These are phyloP conservation scores for Samia ricini DNA, from an alignment of 1,140 invertebrate species.

Conservation along the genomic window DNA sequence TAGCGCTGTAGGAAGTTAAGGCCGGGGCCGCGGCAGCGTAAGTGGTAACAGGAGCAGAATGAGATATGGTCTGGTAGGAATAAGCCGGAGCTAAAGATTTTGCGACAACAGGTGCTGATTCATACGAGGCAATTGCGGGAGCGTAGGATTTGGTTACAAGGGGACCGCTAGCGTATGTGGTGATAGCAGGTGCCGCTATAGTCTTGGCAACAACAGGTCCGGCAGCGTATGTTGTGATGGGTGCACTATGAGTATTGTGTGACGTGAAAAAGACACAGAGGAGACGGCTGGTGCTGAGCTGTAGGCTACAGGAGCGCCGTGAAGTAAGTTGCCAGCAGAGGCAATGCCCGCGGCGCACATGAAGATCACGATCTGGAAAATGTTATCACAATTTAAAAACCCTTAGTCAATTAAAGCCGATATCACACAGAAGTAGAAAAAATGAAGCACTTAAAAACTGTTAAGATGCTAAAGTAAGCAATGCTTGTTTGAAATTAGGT, in stretches of 20 bases:
- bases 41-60: background rate
- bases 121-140: background rate
- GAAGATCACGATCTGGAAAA: constrained; percentile 50
- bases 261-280: constrained; percentile 31
- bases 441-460: too few species aligned
- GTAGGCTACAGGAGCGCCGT: constrained; percentile 35
- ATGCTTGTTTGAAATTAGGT: background rate
- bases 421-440: background rate
- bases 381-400: background rate
- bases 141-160: constrained; percentile 19
- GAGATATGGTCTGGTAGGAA: background rate
- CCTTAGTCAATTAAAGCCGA: background rate
- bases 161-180: constrained; percentile 16
- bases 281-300: constrained; percentile 2
- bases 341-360: constrained; percentile 56
- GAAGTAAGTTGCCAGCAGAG: constrained; percentile 51
- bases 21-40: background rate
- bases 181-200: background rate
- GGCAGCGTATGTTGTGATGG: background rate
- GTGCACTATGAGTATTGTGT: background rate
- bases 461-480: background rate
- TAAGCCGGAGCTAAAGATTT: background rate
- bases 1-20: background rate
- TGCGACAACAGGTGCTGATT: background rate
- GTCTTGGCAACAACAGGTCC: constrained; percentile 4